Percentiles rank a stretch among this genome's conserved stretches.
phyloP scores from a whole-genome alignment of 2,888 invertebrate species.

The Melipona bicolor region DNA sequence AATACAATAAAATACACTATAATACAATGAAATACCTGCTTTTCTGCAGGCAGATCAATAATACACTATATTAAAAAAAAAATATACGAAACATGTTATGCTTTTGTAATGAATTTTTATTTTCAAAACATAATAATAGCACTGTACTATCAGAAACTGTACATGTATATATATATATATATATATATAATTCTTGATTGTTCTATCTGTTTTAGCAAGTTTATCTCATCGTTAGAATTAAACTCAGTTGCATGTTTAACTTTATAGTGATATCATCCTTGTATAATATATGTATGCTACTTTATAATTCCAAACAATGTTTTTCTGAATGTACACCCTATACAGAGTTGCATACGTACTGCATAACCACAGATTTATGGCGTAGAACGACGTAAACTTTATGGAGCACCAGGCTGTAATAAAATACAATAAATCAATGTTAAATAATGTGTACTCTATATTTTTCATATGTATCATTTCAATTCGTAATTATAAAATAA shows the following conservation, averaged over 20 bases:
- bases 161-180: not conserved
- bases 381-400: not conserved
- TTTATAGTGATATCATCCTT: not conserved
- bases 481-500: not conserved
- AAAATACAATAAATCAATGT: not conserved
- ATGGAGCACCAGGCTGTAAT: not conserved
- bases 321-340: not conserved
- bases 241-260: not conserved
- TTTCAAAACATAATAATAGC: rapidly evolving
- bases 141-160: not conserved
- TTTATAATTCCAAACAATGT: not conserved
- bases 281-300: not conserved
- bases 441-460: not conserved
- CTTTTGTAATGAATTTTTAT: not conserved
- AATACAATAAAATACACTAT: too few relatives aligned
- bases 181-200: not conserved
- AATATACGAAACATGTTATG: not conserved
- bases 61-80: too few relatives aligned
- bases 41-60: too few relatives aligned
- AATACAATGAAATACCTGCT: too few relatives aligned
- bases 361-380: not conserved
- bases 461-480: not conserved
- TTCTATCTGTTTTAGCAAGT: not conserved
- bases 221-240: not conserved
- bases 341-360: not conserved